phyloP scores from a whole-genome alignment of 2,797 vertebrate species.

The Agapornis canus region DNA sequence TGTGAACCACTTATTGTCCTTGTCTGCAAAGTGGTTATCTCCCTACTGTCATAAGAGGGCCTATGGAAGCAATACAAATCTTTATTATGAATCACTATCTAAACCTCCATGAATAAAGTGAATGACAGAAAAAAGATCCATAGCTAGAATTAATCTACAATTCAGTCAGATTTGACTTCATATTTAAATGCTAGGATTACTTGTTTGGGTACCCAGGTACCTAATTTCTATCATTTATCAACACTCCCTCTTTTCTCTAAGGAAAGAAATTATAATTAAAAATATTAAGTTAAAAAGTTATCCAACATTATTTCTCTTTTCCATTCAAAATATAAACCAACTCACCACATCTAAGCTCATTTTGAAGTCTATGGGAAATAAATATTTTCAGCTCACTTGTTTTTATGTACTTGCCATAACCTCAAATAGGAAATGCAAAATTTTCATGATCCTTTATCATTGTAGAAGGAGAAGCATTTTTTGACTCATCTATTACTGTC shows the following conservation, averaged over 20 bases:
- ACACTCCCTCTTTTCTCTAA: not conserved
- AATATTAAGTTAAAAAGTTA: not conserved
- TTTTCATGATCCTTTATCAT: not conserved
- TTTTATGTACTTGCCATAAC: not conserved
- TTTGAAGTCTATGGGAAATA: not conserved
- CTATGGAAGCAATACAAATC: not conserved
- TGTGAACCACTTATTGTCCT: rapidly evolving
- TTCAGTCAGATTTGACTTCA: not conserved
- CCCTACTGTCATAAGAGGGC: rapidly evolving
- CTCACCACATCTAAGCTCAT: not conserved
- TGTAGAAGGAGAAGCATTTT: not conserved
- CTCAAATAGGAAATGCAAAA: not conserved
- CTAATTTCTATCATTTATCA: not conserved
- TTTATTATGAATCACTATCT: not conserved
- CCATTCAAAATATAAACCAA: not conserved
- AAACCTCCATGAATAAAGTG: not conserved
- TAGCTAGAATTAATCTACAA: not conserved
- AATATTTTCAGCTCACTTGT: not conserved
- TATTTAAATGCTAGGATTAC: not conserved
- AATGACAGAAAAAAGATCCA: not conserved
- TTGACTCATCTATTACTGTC: not conserved
- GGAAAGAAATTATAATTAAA: not conserved
- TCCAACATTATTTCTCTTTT: not conserved
- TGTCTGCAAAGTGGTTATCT: not conserved
- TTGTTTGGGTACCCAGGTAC: not conserved